phyloP scores from a whole-genome alignment of 2,888 invertebrate species.

The Diploptera punctata region DNA sequence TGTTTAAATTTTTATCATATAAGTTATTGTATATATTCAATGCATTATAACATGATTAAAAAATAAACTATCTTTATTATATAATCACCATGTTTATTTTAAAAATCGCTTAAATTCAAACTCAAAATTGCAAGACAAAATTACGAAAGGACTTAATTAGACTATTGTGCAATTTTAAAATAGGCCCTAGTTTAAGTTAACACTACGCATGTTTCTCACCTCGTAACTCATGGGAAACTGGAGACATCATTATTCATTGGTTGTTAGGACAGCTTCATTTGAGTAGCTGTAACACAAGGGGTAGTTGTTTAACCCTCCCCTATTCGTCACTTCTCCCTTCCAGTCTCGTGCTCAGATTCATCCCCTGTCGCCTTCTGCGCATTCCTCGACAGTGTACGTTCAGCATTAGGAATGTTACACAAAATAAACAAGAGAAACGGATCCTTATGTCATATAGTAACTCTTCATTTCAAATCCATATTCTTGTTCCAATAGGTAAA shows the following conservation, averaged over 20 bases:
- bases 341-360: conserved; percentile 4
- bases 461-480: no score
- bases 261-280: neutral
- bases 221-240: conserved; percentile 3
- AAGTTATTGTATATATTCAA: no score
- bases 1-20: no score
- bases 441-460: no score
- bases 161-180: neutral
- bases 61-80: no score
- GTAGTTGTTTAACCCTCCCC: neutral
- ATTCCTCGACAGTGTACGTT: conserved; percentile 7
- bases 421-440: conserved; percentile 4
- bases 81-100: no score
- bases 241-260: conserved; percentile 10
- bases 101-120: no score
- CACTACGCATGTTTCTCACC: neutral
- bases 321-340: neutral
- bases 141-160: no score
- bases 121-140: no score
- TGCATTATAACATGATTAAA: no score
- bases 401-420: conserved; percentile 7
- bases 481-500: no score
- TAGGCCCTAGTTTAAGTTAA: neutral
- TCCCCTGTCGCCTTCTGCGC: neutral
- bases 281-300: neutral